A percentile compares a stretch with the other conserved stretches of the same genome.
phyloP scores from a whole-genome alignment of 2,113 vertebrate species.

The Acanthochromis polyacanthus region DNA sequence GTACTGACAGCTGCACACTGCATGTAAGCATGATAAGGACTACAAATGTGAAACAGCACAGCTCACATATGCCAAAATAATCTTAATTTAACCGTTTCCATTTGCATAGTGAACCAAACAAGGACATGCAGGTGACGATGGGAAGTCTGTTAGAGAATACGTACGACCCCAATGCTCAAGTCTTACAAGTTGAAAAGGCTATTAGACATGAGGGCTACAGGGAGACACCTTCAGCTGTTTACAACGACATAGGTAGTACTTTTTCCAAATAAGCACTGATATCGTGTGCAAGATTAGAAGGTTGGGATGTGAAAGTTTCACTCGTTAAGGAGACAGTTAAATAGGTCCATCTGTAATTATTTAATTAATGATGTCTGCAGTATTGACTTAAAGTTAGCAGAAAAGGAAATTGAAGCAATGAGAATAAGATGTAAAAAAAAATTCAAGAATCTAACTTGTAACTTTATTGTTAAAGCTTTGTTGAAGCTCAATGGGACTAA shows the following conservation, averaged over 20 bases:
- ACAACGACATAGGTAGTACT: slow-evolving; percentile 92
- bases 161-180: slow-evolving; percentile 82
- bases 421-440: not conserved
- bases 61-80: not conserved
- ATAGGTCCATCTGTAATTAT: no score
- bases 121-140: slow-evolving; percentile 84
- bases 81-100: slow-evolving; percentile 1
- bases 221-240: slow-evolving; percentile 67
- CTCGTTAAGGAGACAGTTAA: no score
- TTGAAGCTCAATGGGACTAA: slow-evolving; percentile 86
- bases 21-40: slow-evolving; percentile 82
- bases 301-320: no score
- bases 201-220: slow-evolving; percentile 84
- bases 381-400: no score
- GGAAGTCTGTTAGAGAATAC: slow-evolving; percentile 84
- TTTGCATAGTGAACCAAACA: slow-evolving; percentile 64
- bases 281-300: not conserved
- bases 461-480: slow-evolving; percentile 81
- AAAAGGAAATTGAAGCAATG: no score
- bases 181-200: slow-evolving; percentile 81
- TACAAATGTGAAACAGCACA: not conserved
- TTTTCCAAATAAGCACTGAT: not conserved
- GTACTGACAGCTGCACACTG: slow-evolving; percentile 95
- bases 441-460: not conserved
- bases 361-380: no score